A percentile compares a stretch with the other conserved stretches of the same genome.
phyloP scores from a whole-genome alignment of 1,140 invertebrate species.

The Trichonephila inaurata region DNA sequence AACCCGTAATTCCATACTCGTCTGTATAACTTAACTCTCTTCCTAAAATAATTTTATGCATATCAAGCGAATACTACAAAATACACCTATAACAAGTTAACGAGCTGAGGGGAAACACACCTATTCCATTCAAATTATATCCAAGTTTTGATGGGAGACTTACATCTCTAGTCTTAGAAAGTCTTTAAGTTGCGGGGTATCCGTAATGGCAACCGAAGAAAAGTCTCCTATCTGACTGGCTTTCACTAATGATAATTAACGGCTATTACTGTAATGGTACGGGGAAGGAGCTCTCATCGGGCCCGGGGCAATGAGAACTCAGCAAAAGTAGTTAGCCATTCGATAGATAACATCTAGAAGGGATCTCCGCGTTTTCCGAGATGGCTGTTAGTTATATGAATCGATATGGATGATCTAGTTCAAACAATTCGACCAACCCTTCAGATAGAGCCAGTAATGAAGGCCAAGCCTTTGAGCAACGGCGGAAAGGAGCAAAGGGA shows the following conservation, averaged over 20 bases:
- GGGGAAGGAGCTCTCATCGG: constrained; percentile 36
- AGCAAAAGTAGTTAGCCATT: constrained; percentile 67
- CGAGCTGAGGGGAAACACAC: constrained; percentile 4
- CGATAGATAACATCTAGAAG: constrained; percentile 61
- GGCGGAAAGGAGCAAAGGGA: neutral
- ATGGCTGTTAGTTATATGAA: constrained; percentile 65
- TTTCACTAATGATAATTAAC: constrained; percentile 75
- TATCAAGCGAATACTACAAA: neutral
- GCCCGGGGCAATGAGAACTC: constrained; percentile 19
- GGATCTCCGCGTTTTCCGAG: constrained; percentile 39
- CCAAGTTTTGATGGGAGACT: constrained; percentile 20
- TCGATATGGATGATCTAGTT: constrained; percentile 45
- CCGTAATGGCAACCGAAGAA: constrained; percentile 53
- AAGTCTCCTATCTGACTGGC: constrained; percentile 57
- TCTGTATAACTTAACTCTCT: neutral
- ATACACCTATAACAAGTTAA: constrained; percentile 28
- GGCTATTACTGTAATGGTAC: constrained; percentile 71
- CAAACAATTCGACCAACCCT: constrained; percentile 38
- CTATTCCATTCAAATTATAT: constrained; percentile 35
- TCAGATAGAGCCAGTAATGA: constrained; percentile 30
- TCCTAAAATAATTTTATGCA: neutral
- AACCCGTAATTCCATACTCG: neutral
- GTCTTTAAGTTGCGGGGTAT: constrained; percentile 48
- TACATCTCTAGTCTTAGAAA: constrained; percentile 45
- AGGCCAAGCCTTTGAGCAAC: neutral